Conservation (phyloP, 2,888 invertebrate genomes). For the Arrhopalites spinosus region DNA sequence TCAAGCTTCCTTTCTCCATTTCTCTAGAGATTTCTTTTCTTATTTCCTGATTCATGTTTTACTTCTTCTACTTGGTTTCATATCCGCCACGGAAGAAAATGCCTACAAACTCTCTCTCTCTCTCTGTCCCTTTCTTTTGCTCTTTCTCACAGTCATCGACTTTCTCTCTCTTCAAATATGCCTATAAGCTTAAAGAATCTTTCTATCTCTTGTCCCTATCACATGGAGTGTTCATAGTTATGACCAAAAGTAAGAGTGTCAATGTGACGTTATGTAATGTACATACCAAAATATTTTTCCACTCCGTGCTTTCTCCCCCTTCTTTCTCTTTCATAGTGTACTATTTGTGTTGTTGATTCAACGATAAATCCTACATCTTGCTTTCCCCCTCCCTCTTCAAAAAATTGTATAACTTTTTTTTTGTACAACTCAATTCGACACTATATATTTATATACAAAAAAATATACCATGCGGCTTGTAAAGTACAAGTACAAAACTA, state of each 20-base stretch:
- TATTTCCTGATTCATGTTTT: slow-evolving; percentile 46
- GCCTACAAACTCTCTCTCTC: background rate
- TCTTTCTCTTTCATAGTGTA: background rate
- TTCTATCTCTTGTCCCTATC: slow-evolving; percentile 5
- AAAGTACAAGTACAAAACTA: background rate
- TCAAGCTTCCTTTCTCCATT: slow-evolving; percentile 3
- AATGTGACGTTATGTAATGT: background rate
- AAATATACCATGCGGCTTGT: background rate
- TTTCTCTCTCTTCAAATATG: slow-evolving; percentile 6
- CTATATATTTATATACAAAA: too few relatives aligned
- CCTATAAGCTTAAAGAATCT: background rate
- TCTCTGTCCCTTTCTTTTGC: background rate
- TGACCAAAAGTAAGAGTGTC: background rate
- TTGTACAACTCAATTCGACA: too few relatives aligned
- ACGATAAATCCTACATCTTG: background rate
- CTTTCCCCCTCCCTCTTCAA: too few relatives aligned
- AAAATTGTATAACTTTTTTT: too few relatives aligned
- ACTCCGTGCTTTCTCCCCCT: background rate
- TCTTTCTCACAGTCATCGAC: background rate
- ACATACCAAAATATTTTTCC: background rate
- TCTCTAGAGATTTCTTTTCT: slow-evolving; percentile 35
- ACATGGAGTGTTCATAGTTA: background rate
- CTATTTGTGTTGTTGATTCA: slow-evolving; percentile 6
- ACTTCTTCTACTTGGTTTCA: slow-evolving; percentile 35
- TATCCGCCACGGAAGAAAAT: slow-evolving; percentile 14